These are phyloP conservation scores for Acanthococcus lagerstroemiae DNA, from an alignment of 2,888 invertebrate genomes.

Conservation along the genomic window DNA sequence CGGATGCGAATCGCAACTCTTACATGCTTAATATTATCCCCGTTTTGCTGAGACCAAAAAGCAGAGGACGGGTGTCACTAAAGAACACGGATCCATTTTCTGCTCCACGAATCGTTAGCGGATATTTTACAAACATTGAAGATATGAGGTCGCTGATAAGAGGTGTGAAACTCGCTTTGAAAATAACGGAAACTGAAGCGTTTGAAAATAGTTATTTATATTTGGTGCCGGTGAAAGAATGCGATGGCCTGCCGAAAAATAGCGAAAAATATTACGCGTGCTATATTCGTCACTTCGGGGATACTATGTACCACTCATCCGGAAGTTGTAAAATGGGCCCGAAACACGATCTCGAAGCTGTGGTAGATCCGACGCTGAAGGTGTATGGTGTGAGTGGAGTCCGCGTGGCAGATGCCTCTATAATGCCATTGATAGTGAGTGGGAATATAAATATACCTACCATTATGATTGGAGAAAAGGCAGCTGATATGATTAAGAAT, in stretches of 20 bases:
- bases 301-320: neutral
- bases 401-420: slow-evolving; percentile 4
- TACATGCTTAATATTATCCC: neutral
- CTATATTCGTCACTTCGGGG: neutral
- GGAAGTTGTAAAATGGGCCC: slow-evolving; percentile 24
- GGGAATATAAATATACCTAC: slow-evolving; percentile 15
- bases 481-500: no score
- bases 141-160: neutral
- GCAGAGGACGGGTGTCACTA: neutral
- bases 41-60: slow-evolving; percentile 1
- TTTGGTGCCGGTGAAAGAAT: neutral
- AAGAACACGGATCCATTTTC: neutral
- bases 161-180: neutral
- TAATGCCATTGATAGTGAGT: slow-evolving; percentile 2
- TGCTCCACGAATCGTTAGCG: neutral
- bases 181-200: neutral
- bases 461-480: no score
- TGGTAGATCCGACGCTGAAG: neutral
- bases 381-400: slow-evolving; percentile 1
- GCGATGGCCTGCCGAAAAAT: neutral
- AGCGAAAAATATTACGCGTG: neutral
- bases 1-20: neutral
- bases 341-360: neutral
- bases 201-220: neutral
- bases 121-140: neutral